Percentiles rank a stretch among this genome's conserved stretches.
Conservation (phyloP, 2,888 invertebrate species). For the Lomographa bimaculata region DNA sequence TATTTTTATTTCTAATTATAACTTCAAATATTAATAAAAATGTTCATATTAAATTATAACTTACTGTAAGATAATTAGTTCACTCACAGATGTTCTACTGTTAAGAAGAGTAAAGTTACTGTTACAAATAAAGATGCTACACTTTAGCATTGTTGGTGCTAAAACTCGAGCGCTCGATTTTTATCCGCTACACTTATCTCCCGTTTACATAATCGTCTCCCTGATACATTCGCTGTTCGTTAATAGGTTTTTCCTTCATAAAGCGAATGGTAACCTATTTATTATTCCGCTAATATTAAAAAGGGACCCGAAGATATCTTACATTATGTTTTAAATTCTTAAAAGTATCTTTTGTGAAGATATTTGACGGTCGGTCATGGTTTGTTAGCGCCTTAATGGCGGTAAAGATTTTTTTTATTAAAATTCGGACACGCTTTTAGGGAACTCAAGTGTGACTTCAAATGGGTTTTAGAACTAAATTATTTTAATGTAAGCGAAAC, state of each 20-base stretch:
- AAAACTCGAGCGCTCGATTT: too few species aligned
- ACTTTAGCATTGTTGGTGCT: too few species aligned
- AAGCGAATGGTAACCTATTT: conserved; percentile 82
- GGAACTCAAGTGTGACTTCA: conserved; percentile 41
- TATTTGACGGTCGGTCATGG: conserved; percentile 69
- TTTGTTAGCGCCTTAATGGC: conserved; percentile 53
- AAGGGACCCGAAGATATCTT: conserved; percentile 51
- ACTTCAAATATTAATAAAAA: too few species aligned
- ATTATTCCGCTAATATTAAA: conserved; percentile 80
- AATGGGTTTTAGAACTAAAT: conserved; percentile 22
- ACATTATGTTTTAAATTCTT: conserved; percentile 48
- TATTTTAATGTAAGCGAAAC: too few species aligned
- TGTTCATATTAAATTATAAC: too few species aligned
- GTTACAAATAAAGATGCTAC: too few species aligned
- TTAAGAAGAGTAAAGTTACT: too few species aligned
- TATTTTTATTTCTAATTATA: too few species aligned
- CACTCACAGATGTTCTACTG: too few species aligned
- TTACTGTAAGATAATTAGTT: too few species aligned
- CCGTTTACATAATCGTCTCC: conserved; percentile 41
- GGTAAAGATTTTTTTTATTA: conserved; percentile 25
- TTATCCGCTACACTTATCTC: conserved; percentile 5
- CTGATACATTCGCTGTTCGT: conserved; percentile 75
- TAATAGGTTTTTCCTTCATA: conserved; percentile 82
- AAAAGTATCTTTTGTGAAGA: conserved; percentile 40
- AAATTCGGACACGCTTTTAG: conserved; percentile 50